A percentile compares a stretch with the other conserved stretches of the same genome.
phyloP scores from a whole-genome alignment of 2,797 vertebrate genomes.

The Alcedo quadribrachys region DNA sequence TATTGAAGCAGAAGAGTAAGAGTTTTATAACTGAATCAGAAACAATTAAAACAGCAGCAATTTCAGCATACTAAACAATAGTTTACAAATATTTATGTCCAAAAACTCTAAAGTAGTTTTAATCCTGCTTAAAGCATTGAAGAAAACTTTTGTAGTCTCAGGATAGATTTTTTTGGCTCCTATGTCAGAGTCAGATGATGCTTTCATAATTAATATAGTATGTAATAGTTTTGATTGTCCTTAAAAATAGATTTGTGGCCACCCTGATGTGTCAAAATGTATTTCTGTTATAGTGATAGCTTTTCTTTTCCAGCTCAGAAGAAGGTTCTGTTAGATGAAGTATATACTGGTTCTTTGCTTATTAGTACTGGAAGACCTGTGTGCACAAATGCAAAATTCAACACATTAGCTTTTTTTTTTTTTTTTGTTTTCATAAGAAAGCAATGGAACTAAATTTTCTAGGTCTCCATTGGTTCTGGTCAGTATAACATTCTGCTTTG shows the following conservation, averaged over 20 bases:
- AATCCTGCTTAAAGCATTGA: not conserved
- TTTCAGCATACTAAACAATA: not conserved
- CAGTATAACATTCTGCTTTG: fast-evolving
- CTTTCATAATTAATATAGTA: not conserved
- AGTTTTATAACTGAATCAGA: not conserved
- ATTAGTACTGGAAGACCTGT: not conserved
- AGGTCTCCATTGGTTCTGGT: not conserved
- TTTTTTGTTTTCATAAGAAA: not conserved
- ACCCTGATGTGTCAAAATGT: not conserved
- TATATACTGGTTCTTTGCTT: not conserved
- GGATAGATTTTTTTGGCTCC: not conserved
- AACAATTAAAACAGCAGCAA: not conserved
- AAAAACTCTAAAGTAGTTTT: not conserved
- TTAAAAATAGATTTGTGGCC: not conserved
- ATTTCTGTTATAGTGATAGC: not conserved
- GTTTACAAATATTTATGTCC: not conserved
- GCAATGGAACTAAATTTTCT: not conserved
- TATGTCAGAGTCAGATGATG: not conserved
- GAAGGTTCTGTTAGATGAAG: not conserved
- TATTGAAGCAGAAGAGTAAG: not conserved
- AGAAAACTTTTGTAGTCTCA: not conserved
- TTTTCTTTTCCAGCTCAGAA: not conserved
- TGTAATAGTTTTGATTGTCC: not conserved
- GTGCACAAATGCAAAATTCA: not conserved
- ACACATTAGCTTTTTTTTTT: too few relatives aligned